Percentiles rank a stretch among this genome's conserved stretches.
These are phyloP conservation scores for Centropyge bicolor DNA, from an alignment of 2,797 vertebrate genomes.

Conservation along the genomic window DNA sequence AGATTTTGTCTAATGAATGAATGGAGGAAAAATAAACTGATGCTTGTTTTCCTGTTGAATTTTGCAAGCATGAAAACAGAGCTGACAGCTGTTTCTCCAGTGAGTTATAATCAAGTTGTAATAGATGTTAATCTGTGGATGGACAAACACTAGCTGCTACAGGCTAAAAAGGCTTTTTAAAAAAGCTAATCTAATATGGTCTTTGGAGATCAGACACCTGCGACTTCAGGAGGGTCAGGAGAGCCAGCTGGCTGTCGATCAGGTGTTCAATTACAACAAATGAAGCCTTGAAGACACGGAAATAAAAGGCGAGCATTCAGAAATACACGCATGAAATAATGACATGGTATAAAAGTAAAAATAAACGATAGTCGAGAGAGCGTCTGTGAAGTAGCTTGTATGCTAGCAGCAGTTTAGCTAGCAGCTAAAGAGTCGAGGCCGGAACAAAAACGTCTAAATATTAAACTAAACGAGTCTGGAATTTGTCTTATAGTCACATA, in stretches of 20 bases:
- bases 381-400: conserved; percentile 11
- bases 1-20: neutral
- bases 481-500: fast-evolving
- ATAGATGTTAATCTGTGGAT: neutral
- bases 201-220: conserved; percentile 49
- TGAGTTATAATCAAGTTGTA: conserved; percentile 27
- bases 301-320: neutral
- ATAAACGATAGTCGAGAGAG: neutral
- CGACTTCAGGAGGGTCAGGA: conserved; percentile 13
- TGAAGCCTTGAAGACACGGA: neutral
- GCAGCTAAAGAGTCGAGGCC: conserved; percentile 18
- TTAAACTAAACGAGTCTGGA: neutral
- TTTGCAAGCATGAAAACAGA: neutral
- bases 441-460: neutral
- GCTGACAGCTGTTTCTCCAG: conserved; percentile 31
- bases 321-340: fast-evolving
- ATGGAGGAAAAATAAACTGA: neutral
- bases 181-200: conserved; percentile 31
- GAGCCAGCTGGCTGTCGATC: conserved; percentile 56
- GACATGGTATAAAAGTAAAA: neutral
- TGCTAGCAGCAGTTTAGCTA: conserved; percentile 65
- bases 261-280: conserved; percentile 62
- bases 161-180: conserved; percentile 19
- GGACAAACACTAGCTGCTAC: neutral
- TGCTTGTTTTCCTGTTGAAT: neutral